Evolutionary conservation across 1,140 invertebrate species (phyloP), one percentile per base, ranked within the genome.

Genomic region (Pteromalus puparum): DNA sequence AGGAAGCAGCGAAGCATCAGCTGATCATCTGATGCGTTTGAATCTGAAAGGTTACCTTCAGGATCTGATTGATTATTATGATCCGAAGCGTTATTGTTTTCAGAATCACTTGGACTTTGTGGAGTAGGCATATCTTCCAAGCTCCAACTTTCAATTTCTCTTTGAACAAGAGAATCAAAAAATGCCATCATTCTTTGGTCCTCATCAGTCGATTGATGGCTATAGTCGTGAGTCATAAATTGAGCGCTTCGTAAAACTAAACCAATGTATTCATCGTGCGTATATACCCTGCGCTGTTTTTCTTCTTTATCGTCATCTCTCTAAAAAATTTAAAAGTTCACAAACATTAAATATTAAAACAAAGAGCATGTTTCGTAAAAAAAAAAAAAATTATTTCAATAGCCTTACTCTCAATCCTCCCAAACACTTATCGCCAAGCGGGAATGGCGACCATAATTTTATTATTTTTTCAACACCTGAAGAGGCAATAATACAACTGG

Each of bases 381-480:
- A 28, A 80, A 48, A 28, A 80, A 75, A 42, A 42, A 42, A 5
- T 75, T n/a, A 46, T 79, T 61, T 83, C 28, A 13, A 48, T 28
- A 34, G 46, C 30, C n/a, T 80, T 89, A 93, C 92, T 86, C 90
- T 92, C 38, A 93, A 87, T 68, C 91, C 91, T n/a, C 92, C 92
- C 75, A 92, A 87, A 81, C 89, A 90, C 13, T 87, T 88, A 5
- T 82, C 79, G 34, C 91, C 90, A 18, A 93, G 85, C 0, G 90
- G 87, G 83, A 93, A 93, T 10, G 92, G 92, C 80, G 92, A 92
- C 90, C 92, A 92, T 87, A 96, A 96, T 94, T 99, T 99, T 21
- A 99, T 96, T 87, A 99, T 96, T 94, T 99, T 99, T 88, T 99
- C 98, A 13, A 99, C 98, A 26, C 98, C 98, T 1, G 98, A 99